Base-by-base conservation (phyloP, 2,888 invertebrate genomes). In the Limnephilus auricula region DNA sequence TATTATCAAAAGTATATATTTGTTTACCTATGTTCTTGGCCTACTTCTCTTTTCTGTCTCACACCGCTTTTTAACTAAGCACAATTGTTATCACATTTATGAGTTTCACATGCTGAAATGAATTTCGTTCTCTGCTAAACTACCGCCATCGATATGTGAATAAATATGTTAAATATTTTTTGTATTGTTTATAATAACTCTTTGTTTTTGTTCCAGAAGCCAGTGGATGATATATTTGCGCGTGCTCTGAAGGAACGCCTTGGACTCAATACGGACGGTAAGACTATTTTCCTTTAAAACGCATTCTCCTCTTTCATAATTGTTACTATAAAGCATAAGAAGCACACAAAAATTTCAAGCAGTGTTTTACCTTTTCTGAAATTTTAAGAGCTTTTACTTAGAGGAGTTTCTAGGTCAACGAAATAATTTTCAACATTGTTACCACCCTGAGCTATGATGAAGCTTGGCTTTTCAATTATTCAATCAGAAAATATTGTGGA, bases 191-290 rank as follows among this genome's bases (percentile, higher is more conserved):
- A 79, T 37, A 83, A 10, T 9, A 37, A 78, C 80, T 89, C 30
- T 32, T 83, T 86, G 82, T 86, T 87, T 83, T 91, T 85, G 79
- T 92, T 92, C 85, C 93, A 93, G 92, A 92, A 92, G 65, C 92
- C 91, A 18, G 91, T 92, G 89, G 93, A 93, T 91, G 93, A 93
- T 50, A 92, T 92, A 78, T 93, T 93, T 65, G 90, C 93, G 37
- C 91, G 91, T 78, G 93, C 93, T 31, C 90, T 93, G 92, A 93
- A 93, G 79, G 93, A 93, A 85, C 93, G 93, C 85, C 92, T 93
- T 91, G 93, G 92, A 92, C 90, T 93, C 32, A 92, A 92, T 92
- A 90, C 92, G 86, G 93, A 93, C 90, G 93, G 93, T 93, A 91
- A 92, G 90, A 40, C 45, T 85, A 25, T n/a, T 37, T 84, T 40